A percentile compares a stretch with the other conserved stretches of the same genome.
phyloP scores from a whole-genome alignment of 2,113 vertebrate species.

The Lagenorhynchus albirostris region DNA sequence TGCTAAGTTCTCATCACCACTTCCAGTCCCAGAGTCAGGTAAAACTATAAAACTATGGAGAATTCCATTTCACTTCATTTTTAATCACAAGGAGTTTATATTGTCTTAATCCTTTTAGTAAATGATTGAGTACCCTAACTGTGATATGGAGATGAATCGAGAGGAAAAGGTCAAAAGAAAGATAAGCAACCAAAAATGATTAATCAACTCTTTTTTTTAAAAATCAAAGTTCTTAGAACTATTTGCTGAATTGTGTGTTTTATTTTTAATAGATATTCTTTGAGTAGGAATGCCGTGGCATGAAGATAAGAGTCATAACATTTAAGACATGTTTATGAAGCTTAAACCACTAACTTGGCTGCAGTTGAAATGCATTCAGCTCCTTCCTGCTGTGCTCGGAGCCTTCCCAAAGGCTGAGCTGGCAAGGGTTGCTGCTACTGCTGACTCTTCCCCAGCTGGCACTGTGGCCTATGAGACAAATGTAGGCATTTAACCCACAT shows the following conservation, averaged over 20 bases:
- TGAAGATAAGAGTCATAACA: conserved; percentile 79
- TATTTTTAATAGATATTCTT: conserved; percentile 65
- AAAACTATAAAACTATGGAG: conserved; percentile 14
- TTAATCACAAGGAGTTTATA: conserved; percentile 5
- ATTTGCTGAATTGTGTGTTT: conserved; percentile 18
- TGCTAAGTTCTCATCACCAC: not conserved
- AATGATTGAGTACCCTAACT: not conserved
- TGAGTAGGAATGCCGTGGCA: conserved; percentile 64
- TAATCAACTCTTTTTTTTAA: not conserved
- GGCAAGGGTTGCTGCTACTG: conserved; percentile 65
- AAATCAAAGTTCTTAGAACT: conserved; percentile 57
- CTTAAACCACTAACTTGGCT: conserved; percentile 79
- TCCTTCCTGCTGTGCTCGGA: conserved; percentile 69
- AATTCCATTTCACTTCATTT: conserved; percentile 6
- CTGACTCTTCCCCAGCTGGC: conserved; percentile 65
- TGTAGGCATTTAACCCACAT: conserved; percentile 70
- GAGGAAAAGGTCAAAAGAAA: conserved; percentile 43
- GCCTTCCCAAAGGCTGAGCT: conserved; percentile 67
- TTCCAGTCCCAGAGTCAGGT: not conserved
- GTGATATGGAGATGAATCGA: conserved; percentile 4
- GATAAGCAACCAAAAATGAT: not conserved
- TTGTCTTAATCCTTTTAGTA: not conserved
- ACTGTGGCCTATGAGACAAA: conserved; percentile 62
- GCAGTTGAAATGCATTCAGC: conserved; percentile 74
- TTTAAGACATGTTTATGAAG: conserved; percentile 76